Base-by-base conservation (phyloP, 1,140 invertebrate species). In the Octopus sinensis region DNA sequence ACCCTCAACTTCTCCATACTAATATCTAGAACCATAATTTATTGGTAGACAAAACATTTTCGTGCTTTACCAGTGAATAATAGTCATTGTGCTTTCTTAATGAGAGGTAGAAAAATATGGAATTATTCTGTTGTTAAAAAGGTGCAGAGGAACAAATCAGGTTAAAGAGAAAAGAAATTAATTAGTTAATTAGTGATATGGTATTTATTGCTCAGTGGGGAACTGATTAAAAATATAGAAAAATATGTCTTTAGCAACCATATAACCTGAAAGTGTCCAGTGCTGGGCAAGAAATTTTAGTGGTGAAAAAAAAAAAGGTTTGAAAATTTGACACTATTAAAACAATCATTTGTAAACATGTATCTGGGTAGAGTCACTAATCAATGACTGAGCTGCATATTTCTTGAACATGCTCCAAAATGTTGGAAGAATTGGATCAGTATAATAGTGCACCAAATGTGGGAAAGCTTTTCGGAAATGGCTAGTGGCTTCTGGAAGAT, bases 401-500 rank as follows among this genome's bases (percentile, higher is more conserved):
- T 88, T 88, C 62, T 78, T 81, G 81, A 87, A 89, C 88, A 89
- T 88, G 53, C 86, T 80, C 43, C 83, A 79, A 77, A 87, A 87
- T 12, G 87, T 83, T 43, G 85, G 83, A 4, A 89, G 52, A 52
- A 88, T 87, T 4, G 83, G 80, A 10, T 87, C 85, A 12, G 83
- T 62, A 68, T 83, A 82, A 0, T 79, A 79, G 30, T 85, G 82
- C 30, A 85, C 86, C 52, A 89, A 84, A 77, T 86, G 80, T 12
- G 88, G 88, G 76, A 88, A 89, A 10, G 82, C 84, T 51, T 83
- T 80, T 9, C 87, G 80, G 83, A 89, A 89, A 78, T 84, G 81
- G 4, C 9, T 23, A 0, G 91, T 92, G 5, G 91, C 91, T 79
- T 91, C 90, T 79, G 89, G 85, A 79, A 92, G 85, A 80, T 91